Base-by-base conservation (phyloP, 2,888 invertebrate genomes). In the Lepidocyrtoides sp. region DNA sequence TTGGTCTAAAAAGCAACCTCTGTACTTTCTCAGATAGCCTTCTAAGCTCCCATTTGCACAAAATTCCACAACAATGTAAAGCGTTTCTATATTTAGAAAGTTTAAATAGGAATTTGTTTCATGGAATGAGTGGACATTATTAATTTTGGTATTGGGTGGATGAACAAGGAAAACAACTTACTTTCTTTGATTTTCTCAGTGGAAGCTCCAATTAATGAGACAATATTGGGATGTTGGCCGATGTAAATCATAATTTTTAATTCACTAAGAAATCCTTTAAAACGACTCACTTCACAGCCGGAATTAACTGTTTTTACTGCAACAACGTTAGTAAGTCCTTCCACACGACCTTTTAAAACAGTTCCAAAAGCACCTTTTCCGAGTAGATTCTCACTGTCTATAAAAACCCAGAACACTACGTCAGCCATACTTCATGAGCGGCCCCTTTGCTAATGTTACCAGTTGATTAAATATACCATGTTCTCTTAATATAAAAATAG, bases 301-400 rank as follows among this genome's bases (percentile, higher is more conserved):
- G 85, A 63, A 23, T 92, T 93, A 0, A 93, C 89, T 1, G 92
- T 93, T 69, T 93, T 93, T 1, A 93, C 89, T 17, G 92, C 92
- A 2, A 93, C 92, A 1, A 81, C 51, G n/a, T 90, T 85, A 3
- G 79, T 23, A 44, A 88, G 29, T 10, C 92, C 92, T 60, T 92
- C 91, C 0, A 93, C 79, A 32, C 90, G 82, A 12, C 92, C 93
- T 51, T 93, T 92, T 20, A 92, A 48, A 44, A 93, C 93, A 1
- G 85, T 91, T 17, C 93, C 93, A 44, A 92, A 93, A 8, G 91
- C 91, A n/a, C 93, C 93, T 60, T 86, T 91, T n/a, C 93, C 93
- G 14, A 93, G 72, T 0, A 91, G 36, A 48, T 91, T 91, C 79
- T 92, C 93, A 48, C 57, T 86, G 41, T 92, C 93, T 92, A 36